These are phyloP conservation scores for Polyploca ridens DNA, from an alignment of 2,888 invertebrate species.

Conservation along the genomic window DNA sequence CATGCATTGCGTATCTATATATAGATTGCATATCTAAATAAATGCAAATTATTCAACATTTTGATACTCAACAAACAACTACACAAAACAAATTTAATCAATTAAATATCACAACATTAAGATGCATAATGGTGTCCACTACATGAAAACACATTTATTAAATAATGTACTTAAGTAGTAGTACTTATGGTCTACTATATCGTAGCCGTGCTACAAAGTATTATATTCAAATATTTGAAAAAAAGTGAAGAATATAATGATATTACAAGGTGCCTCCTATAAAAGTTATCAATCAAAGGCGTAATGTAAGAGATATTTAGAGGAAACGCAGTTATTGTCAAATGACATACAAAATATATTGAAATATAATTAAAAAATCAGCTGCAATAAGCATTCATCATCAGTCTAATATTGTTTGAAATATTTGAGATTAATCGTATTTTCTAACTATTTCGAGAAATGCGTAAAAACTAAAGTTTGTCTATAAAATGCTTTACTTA, in stretches of 20 bases:
- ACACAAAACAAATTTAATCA: slow-evolving; percentile 21
- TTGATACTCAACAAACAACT: slow-evolving; percentile 46
- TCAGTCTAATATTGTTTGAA: not conserved
- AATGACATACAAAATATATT: not conserved
- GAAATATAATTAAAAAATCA: not conserved
- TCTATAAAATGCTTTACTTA: no score
- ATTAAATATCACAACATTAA: slow-evolving; percentile 59
- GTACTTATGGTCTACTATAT: slow-evolving; percentile 5
- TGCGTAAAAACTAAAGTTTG: no score
- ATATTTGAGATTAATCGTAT: not conserved
- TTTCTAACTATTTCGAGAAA: no score
- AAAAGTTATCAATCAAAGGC: not conserved
- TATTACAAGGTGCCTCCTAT: not conserved
- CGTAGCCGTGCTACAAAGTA: slow-evolving; percentile 35
- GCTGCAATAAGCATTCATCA: slow-evolving; percentile 1
- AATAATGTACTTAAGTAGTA: slow-evolving; percentile 20
- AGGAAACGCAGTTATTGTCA: not conserved
- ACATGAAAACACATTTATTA: slow-evolving; percentile 32
- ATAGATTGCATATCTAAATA: slow-evolving; percentile 23
- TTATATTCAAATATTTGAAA: slow-evolving; percentile 9
- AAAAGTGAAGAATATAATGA: not conserved
- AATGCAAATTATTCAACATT: slow-evolving; percentile 68
- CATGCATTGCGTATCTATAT: no score
- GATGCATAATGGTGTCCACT: slow-evolving; percentile 39
- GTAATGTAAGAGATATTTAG: not conserved